A percentile compares a stretch with the other conserved stretches of the same genome.
Evolutionary conservation across 2,888 invertebrate genomes (phyloP).

Genomic region (Mimumesa dahlbomi): DNA sequence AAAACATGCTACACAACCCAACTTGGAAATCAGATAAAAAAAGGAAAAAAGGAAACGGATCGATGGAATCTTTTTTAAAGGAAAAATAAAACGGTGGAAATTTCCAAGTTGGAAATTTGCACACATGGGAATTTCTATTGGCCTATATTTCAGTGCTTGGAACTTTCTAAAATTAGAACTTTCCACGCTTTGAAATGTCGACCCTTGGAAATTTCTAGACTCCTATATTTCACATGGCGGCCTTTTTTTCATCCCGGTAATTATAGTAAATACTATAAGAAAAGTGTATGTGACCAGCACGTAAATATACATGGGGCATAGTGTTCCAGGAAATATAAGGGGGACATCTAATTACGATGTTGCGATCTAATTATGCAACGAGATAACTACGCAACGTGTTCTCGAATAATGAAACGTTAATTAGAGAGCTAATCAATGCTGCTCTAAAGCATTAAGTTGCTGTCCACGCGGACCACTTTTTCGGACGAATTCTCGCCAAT

Average conservation of each 20-base stretch:
- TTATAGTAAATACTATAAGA: background rate
- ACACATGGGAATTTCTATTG: too few relatives aligned
- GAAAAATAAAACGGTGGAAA: too few relatives aligned
- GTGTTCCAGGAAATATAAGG: background rate
- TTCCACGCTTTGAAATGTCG: too few relatives aligned
- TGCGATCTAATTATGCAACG: constrained; percentile 46
- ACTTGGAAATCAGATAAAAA: too few relatives aligned
- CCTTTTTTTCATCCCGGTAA: too few relatives aligned
- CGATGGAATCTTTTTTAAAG: background rate
- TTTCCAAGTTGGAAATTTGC: too few relatives aligned
- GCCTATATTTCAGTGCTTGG: too few relatives aligned
- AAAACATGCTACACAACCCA: constrained; percentile 9
- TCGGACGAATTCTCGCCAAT: background rate
- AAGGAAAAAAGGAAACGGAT: background rate
- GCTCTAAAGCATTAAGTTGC: constrained; percentile 9
- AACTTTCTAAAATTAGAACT: too few relatives aligned
- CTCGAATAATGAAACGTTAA: constrained; percentile 50
- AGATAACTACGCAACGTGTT: constrained; percentile 39
- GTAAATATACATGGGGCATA: too few relatives aligned
- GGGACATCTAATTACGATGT: constrained; percentile 32
- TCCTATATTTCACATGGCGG: too few relatives aligned
- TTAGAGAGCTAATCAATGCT: constrained; percentile 34
- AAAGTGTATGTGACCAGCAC: background rate
- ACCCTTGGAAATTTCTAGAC: too few relatives aligned
- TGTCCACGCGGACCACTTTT: background rate